Evolutionary conservation across 2,888 invertebrate species (phyloP), one percentile per base, ranked within the genome.

Genomic region (Spodoptera exigua): DNA sequence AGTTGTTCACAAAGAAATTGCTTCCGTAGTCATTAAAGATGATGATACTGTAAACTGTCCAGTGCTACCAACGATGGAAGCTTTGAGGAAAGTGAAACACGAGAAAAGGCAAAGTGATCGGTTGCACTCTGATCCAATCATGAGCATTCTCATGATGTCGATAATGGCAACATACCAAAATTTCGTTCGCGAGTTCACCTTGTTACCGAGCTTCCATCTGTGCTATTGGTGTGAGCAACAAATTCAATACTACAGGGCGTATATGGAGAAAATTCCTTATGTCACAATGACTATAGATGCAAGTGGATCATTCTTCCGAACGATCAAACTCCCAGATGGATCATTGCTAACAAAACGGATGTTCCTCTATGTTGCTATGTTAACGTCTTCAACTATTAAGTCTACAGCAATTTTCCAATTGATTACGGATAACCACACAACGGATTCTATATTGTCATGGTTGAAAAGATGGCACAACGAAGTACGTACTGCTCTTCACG

Each of bases 391-490:
- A 54, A 54, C 45, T 45, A 54, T 39, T 45, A 54, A 39, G 39
- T 54, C 54, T 0, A 45, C 37, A 54, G 54, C 54, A 45, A 54
- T 54, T 45, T 45, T 11, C 45, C 54, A 54, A 45, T 39, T 54
- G 32, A 54, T 46, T 11, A 46, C 46, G 21, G 56, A 59, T 18
- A 47, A 34, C 32, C 53, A 59, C 37, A 59, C 59, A 27, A 32
- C 59, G 37, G 53, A 59, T 53, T 59, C 59, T 36, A 47, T 59
- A 59, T 59, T 43, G 18, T 59, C 53, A 10, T 60, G 59, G 53
- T 54, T 60, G 43, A 59, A 47, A 53, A 59, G 41, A 59, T 59
- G 52, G 59, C 41, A 46, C 41, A 59, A 36, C 16, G 53, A 53
- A 43, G 34, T 53, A 53, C 47, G 37, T 9, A 39, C 45, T 46